Base-by-base conservation (phyloP, 2,113 vertebrate genomes). In the Scatophagus argus region DNA sequence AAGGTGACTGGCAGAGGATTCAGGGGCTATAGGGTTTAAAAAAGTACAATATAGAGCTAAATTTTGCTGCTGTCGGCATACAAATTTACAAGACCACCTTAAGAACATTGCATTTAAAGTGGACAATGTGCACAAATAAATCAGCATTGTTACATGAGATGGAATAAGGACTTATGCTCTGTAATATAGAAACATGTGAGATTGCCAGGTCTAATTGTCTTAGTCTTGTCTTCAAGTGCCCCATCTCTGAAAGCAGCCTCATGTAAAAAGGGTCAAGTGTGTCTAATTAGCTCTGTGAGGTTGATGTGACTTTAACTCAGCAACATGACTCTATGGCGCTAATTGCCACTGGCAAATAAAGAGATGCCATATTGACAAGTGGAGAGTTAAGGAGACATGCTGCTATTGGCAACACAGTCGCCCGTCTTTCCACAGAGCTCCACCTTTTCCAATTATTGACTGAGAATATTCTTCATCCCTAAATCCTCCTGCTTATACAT, bases 281-380 rank as follows among this genome's bases (percentile, higher is more conserved):
- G 79, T 82, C 79, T 91, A 89, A 89, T 93, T 83, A 88, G 62
- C 83, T 81, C 49, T 66, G 69, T 49, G 68, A 82, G 78, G 59
- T 31, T 74, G 82, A 85, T 81, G 89, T 64, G 82, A 83, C 70
- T 77, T 62, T 49, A 77, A 70, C 83, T 86, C 81, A 71, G 55
- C 77, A 78, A 85, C 83, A 74, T 64, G 79, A 74, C 83, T 72
- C 68, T 34, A 3, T 63, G 52, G 58, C 21, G 77, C 81, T 90
- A 93, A 93, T 88, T 88, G 85, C 88, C 80, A 63, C 82, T 58
- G 77, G 89, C 90, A 87, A 89, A 89, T 78, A 79, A 79, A 79
- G 78, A 84, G 86, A 91, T 64, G 86, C 79, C 84, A 82, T 91
- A 91, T 90, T 84, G 90, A 90, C 89, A 89, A 76, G 19, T 41